phyloP scores from a whole-genome alignment of 2,797 vertebrate species.

The Hylomyscus alleni region DNA sequence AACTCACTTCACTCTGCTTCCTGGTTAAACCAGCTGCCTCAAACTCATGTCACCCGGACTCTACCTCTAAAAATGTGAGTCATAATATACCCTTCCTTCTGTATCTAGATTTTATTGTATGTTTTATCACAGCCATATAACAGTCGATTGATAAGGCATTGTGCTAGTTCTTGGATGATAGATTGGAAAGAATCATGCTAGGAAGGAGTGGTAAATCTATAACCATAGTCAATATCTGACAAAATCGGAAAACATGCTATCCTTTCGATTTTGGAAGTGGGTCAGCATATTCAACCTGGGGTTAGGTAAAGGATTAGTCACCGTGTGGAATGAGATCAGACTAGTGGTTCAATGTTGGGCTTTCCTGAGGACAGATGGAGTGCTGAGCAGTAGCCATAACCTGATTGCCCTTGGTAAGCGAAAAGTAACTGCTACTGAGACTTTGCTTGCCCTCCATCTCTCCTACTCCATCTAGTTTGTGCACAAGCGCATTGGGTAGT shows the following conservation, averaged over 20 bases:
- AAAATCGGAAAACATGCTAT: background rate
- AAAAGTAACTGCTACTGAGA: background rate
- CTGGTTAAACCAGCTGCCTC: background rate
- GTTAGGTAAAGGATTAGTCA: background rate
- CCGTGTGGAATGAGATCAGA: background rate
- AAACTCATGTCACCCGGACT: background rate
- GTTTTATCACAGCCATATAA: background rate
- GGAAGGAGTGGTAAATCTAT: background rate
- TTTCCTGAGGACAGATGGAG: constrained; percentile 1
- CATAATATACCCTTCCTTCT: background rate
- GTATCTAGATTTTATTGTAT: background rate
- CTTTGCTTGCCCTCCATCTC: background rate
- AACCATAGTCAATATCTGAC: background rate
- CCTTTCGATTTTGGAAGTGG: background rate
- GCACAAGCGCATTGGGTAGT: background rate
- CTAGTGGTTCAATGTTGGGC: background rate
- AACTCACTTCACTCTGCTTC: background rate
- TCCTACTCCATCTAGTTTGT: background rate
- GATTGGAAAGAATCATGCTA: background rate
- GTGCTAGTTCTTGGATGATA: background rate
- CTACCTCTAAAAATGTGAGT: background rate
- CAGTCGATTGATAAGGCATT: background rate
- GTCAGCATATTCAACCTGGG: background rate
- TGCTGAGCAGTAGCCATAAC: background rate
- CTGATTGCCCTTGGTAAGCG: background rate